phyloP scores from a whole-genome alignment of 1,140 invertebrate genomes.

The Augochlora pura region DNA sequence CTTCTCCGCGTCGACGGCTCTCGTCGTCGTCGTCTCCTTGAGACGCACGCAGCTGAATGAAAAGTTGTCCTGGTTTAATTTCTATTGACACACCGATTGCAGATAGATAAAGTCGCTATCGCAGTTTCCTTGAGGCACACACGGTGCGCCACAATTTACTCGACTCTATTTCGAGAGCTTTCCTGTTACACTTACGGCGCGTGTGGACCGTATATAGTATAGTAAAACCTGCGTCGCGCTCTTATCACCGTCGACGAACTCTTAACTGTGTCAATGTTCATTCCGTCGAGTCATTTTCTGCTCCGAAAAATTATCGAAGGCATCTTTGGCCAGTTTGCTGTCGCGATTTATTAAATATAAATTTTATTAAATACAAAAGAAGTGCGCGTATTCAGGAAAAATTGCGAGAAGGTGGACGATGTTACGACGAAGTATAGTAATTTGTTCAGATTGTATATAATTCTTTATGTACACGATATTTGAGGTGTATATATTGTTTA shows the following conservation, averaged over 20 bases:
- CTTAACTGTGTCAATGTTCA: not conserved
- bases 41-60: not conserved
- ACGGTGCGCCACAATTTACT: not conserved
- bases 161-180: not conserved
- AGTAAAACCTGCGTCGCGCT: not conserved
- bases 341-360: too few species aligned
- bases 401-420: too few species aligned
- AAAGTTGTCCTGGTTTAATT: constrained; percentile 2
- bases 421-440: too few species aligned
- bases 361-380: too few species aligned
- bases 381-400: too few species aligned
- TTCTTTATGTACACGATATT: too few species aligned
- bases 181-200: not conserved
- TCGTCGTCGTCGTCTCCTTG: not conserved
- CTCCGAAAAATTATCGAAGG: too few species aligned
- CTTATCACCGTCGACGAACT: not conserved
- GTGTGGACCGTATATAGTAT: not conserved
- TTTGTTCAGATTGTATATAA: too few species aligned
- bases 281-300: not conserved
- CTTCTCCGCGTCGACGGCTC: not conserved
- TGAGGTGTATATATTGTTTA: too few species aligned
- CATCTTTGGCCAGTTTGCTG: too few species aligned
- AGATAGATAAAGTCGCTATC: not conserved
- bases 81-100: not conserved
- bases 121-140: not conserved